Conservation (phyloP, 1,140 invertebrate genomes). For the Drosophila miranda region DNA sequence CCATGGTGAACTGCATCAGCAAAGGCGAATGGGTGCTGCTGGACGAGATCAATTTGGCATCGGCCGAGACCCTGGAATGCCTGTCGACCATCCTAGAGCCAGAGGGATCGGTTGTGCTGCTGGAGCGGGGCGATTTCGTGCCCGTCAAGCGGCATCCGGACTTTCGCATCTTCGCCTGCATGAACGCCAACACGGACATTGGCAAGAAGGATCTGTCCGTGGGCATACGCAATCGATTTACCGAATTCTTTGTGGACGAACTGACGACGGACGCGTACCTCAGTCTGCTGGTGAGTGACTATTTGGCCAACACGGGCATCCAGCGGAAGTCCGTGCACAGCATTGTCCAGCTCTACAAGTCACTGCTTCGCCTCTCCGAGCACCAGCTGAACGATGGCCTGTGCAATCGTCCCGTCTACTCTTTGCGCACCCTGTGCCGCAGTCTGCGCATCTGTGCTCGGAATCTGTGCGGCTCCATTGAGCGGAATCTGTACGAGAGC, state of each 20-base stretch:
- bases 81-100: slow-evolving; percentile 95
- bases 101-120: slow-evolving; percentile 89
- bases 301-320: slow-evolving; percentile 90
- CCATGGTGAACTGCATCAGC: slow-evolving; percentile 94
- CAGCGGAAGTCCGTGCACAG: slow-evolving; percentile 86
- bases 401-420: slow-evolving; percentile 89
- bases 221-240: slow-evolving; percentile 97
- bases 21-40: slow-evolving; percentile 97
- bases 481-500: slow-evolving; percentile 95
- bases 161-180: slow-evolving; percentile 98
- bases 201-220: slow-evolving; percentile 97
- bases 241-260: slow-evolving; percentile 98
- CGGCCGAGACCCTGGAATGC: slow-evolving; percentile 97
- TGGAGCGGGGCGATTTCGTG: slow-evolving; percentile 93
- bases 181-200: slow-evolving; percentile 99
- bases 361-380: slow-evolving; percentile 88
- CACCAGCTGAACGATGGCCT: slow-evolving; percentile 91
- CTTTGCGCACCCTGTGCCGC: slow-evolving; percentile 96
- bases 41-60: slow-evolving; percentile 99
- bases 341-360: slow-evolving; percentile 95
- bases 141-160: slow-evolving; percentile 92
- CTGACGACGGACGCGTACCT: slow-evolving; percentile 91
- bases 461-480: slow-evolving; percentile 91
- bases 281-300: slow-evolving; percentile 91
- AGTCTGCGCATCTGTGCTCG: slow-evolving; percentile 91